phyloP scores from a whole-genome alignment of 2,888 invertebrate species.

The Lasioglossum marginatum region DNA sequence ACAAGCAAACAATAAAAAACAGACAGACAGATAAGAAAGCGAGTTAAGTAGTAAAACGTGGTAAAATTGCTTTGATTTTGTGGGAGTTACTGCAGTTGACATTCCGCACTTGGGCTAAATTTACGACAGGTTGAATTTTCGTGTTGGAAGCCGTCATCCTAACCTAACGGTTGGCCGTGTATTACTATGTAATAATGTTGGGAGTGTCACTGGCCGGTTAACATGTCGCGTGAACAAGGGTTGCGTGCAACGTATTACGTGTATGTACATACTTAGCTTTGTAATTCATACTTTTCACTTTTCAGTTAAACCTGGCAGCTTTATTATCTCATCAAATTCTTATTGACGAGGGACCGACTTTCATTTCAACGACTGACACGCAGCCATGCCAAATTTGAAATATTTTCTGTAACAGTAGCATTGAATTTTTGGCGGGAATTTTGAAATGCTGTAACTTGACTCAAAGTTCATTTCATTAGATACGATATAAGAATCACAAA shows the following conservation, averaged over 20 bases:
- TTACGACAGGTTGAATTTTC: neutral
- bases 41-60: too few species aligned
- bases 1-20: too few species aligned
- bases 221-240: slow-evolving; percentile 39
- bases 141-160: neutral
- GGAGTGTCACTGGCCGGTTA: slow-evolving; percentile 40
- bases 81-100: neutral
- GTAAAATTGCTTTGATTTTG: neutral
- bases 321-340: neutral
- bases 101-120: neutral
- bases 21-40: too few species aligned
- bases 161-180: neutral
- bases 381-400: too few species aligned
- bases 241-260: slow-evolving; percentile 18
- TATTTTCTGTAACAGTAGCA: too few species aligned
- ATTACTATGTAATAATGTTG: neutral
- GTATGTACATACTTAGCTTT: too few species aligned
- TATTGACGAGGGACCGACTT: neutral
- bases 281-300: neutral
- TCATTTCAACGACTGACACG: neutral
- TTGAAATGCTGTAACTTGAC: too few species aligned
- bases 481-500: too few species aligned
- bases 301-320: neutral
- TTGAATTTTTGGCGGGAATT: too few species aligned
- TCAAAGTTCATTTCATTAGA: too few species aligned